phyloP scores from a whole-genome alignment of 2,888 invertebrate species.

The Lydus trimaculatus region DNA sequence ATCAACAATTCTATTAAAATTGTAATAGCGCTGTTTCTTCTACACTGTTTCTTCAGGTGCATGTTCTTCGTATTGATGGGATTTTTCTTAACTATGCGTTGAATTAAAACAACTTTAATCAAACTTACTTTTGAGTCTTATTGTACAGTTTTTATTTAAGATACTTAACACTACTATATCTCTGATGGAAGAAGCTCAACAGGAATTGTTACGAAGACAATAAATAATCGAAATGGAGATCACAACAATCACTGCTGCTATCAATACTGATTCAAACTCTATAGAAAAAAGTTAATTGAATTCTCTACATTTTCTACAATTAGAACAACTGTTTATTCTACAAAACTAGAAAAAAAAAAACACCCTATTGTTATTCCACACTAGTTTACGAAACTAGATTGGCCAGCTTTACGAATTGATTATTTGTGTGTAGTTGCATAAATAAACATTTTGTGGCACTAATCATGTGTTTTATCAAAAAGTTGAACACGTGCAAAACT shows the following conservation, averaged over 20 bases:
- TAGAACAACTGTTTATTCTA: not conserved
- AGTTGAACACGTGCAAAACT: constrained; percentile 9
- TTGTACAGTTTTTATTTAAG: not conserved
- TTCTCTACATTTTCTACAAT: not conserved
- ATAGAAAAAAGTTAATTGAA: not conserved
- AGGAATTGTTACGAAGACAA: too few species aligned
- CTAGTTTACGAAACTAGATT: not conserved
- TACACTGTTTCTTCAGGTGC: not conserved
- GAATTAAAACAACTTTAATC: constrained; percentile 2
- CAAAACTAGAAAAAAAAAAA: not conserved
- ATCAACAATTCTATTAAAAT: constrained; percentile 14
- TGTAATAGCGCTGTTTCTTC: constrained; percentile 4
- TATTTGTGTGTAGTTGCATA: not conserved
- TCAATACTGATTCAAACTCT: too few species aligned
- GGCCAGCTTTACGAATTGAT: not conserved
- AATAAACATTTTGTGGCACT: not conserved
- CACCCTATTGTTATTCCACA: not conserved
- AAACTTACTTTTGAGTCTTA: not conserved
- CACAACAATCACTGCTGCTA: too few species aligned
- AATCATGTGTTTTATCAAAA: not conserved
- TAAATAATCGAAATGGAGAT: too few species aligned
- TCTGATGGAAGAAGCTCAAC: too few species aligned
- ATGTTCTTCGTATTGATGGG: not conserved
- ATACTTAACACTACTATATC: too few species aligned
- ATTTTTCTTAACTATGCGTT: not conserved